Percentiles rank a stretch among this genome's conserved stretches.
Conservation (phyloP, 2,888 invertebrate species). For the Euphydryas editha region DNA sequence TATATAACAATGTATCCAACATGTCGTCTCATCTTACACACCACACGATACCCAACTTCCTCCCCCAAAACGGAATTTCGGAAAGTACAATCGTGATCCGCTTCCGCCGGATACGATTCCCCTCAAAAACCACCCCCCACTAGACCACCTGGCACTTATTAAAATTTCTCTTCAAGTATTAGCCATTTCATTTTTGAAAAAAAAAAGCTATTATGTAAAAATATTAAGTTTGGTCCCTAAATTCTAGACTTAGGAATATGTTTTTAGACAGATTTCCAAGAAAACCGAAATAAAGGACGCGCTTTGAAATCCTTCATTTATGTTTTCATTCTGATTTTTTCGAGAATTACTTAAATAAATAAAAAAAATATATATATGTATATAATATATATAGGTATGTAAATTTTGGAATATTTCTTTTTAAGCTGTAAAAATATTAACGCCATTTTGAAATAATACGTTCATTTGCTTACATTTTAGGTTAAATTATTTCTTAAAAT, state of each 20-base stretch:
- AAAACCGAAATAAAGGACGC: no score
- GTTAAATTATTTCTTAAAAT: no score
- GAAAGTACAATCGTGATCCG: conserved; percentile 31
- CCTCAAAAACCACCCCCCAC: conserved; percentile 44
- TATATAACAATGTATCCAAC: background rate
- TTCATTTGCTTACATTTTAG: background rate
- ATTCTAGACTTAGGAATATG: background rate
- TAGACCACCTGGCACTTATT: conserved; percentile 16
- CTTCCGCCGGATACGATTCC: conserved; percentile 62
- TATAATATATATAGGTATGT: no score
- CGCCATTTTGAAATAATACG: background rate
- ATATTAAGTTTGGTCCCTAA: background rate
- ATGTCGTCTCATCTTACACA: conserved; percentile 15
- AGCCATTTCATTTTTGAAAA: background rate
- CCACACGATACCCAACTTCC: conserved; percentile 25
- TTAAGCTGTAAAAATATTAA: background rate
- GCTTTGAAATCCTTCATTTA: no score
- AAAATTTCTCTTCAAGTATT: background rate
- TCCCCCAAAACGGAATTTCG: conserved; percentile 8
- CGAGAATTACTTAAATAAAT: no score
- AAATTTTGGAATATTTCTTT: background rate
- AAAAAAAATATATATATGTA: no score
- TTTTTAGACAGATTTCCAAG: background rate
- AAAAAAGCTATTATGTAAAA: background rate
- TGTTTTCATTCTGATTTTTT: no score